Conservation (phyloP, 2,888 invertebrate genomes). For the Standfussiana lucernea region DNA sequence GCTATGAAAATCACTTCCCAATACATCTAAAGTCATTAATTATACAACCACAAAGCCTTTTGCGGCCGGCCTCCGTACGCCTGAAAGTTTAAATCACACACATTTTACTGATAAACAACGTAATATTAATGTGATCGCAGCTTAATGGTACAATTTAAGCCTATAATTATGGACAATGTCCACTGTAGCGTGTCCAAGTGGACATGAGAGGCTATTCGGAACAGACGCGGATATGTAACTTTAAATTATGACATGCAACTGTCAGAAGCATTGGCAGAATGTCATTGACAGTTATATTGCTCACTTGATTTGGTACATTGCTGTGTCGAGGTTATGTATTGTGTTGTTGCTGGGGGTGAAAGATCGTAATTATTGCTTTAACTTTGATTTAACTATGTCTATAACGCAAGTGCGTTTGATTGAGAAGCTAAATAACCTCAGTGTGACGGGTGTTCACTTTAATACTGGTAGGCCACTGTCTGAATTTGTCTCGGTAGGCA, state of each 20-base stretch:
- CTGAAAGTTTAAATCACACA: conserved; percentile 41
- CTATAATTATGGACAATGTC: conserved; percentile 63
- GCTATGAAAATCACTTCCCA: not conserved
- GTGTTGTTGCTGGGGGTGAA: not conserved
- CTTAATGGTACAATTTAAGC: conserved; percentile 47
- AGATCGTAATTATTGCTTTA: conserved; percentile 1
- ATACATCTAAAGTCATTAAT: conserved; percentile 30
- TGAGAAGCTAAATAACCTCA: not conserved
- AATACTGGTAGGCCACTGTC: not conserved
- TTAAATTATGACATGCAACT: conserved; percentile 70
- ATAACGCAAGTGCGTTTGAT: conserved; percentile 5
- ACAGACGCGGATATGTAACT: conserved; percentile 67
- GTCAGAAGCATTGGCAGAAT: conserved; percentile 60
- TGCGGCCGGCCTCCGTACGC: not conserved
- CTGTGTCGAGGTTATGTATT: conserved; percentile 10
- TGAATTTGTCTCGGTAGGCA: not conserved
- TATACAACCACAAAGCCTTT: conserved; percentile 46
- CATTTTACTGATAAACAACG: conserved; percentile 37
- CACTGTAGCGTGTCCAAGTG: conserved; percentile 67
- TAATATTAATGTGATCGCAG: conserved; percentile 47
- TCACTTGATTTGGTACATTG: conserved; percentile 50
- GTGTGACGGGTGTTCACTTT: too few species aligned
- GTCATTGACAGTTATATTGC: conserved; percentile 59
- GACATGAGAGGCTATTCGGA: conserved; percentile 70
- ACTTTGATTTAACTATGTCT: conserved; percentile 4